Conservation (phyloP, 1,140 invertebrate species). For the Diploscapter pachys region DNA sequence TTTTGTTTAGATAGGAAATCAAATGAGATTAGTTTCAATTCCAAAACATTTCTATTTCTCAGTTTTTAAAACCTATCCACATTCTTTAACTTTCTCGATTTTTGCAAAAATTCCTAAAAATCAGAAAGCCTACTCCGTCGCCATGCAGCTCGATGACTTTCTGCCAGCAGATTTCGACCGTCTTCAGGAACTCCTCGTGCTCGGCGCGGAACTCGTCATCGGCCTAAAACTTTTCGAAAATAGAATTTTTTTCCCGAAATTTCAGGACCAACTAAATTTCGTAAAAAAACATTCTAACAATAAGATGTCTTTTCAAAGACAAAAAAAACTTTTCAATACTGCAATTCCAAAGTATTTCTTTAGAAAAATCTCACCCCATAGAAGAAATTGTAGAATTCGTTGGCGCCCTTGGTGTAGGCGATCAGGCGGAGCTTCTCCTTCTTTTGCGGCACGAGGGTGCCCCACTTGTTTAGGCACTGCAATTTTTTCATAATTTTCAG, state of each 20-base stretch:
- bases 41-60: background rate
- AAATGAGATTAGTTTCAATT: background rate
- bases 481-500: background rate
- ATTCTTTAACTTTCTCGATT: background rate
- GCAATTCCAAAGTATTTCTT: background rate
- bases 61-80: background rate
- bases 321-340: background rate
- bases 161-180: too few species aligned
- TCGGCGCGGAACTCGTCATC: too few species aligned
- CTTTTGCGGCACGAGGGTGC: background rate
- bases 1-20: background rate
- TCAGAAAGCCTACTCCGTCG: too few species aligned
- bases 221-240: too few species aligned
- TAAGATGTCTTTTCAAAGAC: background rate
- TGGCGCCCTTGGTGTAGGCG: background rate
- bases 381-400: background rate
- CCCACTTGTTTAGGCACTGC: conserved; percentile 2
- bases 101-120: too few species aligned
- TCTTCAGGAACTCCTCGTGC: too few species aligned
- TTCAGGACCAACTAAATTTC: too few species aligned
- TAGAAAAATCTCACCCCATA: background rate
- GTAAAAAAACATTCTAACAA: background rate
- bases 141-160: too few species aligned
- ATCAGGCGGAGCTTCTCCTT: background rate
- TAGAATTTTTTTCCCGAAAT: too few species aligned